Percentiles rank a stretch among this genome's conserved stretches.
Evolutionary conservation across 2,888 invertebrate genomes (phyloP).

Genomic region (Agrochola circellaris): DNA sequence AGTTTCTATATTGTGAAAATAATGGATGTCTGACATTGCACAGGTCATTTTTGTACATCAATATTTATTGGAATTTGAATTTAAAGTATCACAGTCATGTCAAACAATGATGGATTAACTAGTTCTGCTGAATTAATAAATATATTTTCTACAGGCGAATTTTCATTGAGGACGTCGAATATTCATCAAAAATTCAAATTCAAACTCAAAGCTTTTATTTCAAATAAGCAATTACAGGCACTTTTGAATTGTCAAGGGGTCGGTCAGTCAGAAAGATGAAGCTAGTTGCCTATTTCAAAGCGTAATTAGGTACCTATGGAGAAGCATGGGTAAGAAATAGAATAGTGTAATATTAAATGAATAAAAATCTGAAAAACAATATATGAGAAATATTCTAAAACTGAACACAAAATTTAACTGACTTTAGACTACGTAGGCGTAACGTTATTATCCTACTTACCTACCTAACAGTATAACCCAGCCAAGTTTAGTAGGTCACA

Average conservation of each 20-base stretch:
- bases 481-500: conserved; percentile 71
- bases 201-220: no score
- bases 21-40: background rate
- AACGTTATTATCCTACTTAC: conserved; percentile 42
- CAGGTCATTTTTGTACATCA: conserved; percentile 2
- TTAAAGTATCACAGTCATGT: background rate
- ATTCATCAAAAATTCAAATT: background rate
- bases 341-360: background rate
- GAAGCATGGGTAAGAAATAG: no score
- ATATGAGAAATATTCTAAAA: background rate
- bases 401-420: background rate
- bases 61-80: conserved; percentile 15
- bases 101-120: conserved; percentile 22
- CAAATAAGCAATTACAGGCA: no score
- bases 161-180: background rate
- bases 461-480: conserved; percentile 46
- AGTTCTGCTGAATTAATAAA: background rate
- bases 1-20: conserved; percentile 11
- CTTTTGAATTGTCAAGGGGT: no score
- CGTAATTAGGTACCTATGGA: no score
- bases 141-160: background rate
- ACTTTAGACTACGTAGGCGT: conserved; percentile 4
- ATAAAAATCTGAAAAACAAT: background rate
- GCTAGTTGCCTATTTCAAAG: no score
- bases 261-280: no score